Conservation (phyloP, 1,140 invertebrate species). For the Psix sp. region DNA sequence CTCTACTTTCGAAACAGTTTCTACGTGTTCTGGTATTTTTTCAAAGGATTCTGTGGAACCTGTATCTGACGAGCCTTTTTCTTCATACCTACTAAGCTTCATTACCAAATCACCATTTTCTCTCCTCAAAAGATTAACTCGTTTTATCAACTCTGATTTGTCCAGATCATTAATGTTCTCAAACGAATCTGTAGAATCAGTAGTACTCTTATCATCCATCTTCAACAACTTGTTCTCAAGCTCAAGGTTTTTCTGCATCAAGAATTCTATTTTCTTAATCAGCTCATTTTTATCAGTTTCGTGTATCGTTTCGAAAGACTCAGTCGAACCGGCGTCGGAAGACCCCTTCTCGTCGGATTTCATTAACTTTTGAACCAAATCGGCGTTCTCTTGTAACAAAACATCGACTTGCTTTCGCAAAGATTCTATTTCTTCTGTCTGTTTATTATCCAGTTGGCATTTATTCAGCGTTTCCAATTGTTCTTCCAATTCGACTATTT, state of each 20-base stretch:
- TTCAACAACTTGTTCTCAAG: constrained; percentile 63
- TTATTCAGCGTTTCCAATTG: constrained; percentile 78
- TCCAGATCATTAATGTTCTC: constrained; percentile 65
- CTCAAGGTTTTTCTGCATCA: constrained; percentile 79
- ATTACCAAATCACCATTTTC: constrained; percentile 79
- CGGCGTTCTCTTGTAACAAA: constrained; percentile 78
- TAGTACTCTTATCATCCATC: too few relatives aligned
- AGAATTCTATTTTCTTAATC: constrained; percentile 82
- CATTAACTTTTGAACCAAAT: constrained; percentile 77
- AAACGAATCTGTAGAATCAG: constrained; percentile 67
- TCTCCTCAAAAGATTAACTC: constrained; percentile 80
- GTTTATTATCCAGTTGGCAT: constrained; percentile 70
- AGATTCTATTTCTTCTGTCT: constrained; percentile 48
- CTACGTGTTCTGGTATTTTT: constrained; percentile 72
- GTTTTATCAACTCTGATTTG: constrained; percentile 80
- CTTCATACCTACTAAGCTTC: constrained; percentile 78
- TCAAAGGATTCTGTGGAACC: constrained; percentile 75
- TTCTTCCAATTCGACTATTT: constrained; percentile 83
- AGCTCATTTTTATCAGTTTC: constrained; percentile 79
- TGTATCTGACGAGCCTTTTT: constrained; percentile 78
- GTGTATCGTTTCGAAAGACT: constrained; percentile 69
- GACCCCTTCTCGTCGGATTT: constrained; percentile 77
- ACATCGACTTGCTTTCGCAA: constrained; percentile 76
- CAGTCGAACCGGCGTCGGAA: constrained; percentile 67
- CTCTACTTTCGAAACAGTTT: constrained; percentile 83